These are phyloP conservation scores for Bursaphelenchus okinawaensis DNA, from an alignment of 2,888 invertebrate species.

Conservation along the genomic window DNA sequence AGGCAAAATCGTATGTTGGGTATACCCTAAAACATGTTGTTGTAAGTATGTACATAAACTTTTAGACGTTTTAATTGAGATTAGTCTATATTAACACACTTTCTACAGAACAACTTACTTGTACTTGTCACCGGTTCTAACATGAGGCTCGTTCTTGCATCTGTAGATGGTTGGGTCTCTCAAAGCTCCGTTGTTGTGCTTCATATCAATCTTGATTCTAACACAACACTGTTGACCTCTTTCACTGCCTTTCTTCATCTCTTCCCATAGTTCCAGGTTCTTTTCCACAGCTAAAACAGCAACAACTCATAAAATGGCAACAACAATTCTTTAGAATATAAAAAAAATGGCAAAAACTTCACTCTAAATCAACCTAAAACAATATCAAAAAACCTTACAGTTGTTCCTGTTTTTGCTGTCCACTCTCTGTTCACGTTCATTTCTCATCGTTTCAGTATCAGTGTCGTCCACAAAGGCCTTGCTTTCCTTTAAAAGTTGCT, in stretches of 20 bases:
- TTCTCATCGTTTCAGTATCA: conserved; percentile 86
- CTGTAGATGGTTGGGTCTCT: conserved; percentile 97
- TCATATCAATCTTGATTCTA: conserved; percentile 94
- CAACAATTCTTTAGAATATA: conserved; percentile 6
- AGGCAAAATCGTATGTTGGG: conserved; percentile 99
- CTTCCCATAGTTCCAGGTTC: conserved; percentile 83
- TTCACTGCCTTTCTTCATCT: conserved; percentile 80
- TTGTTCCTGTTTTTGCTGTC: conserved; percentile 66
- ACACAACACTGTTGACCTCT: conserved; percentile 84
- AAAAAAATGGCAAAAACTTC: not conserved
- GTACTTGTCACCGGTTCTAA: conserved; percentile 85
- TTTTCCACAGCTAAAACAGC: conserved; percentile 69
- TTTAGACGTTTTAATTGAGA: too few relatives aligned
- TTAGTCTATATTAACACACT: too few relatives aligned
- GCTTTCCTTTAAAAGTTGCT: conserved; percentile 74
- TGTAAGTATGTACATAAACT: too few relatives aligned
- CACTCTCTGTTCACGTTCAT: conserved; percentile 79
- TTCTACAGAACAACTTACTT: conserved; percentile 69
- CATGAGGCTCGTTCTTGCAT: conserved; percentile 90
- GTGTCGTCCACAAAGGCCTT: conserved; percentile 96
- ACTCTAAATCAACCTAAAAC: conserved; percentile 1
- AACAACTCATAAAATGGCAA: conserved; percentile 11
- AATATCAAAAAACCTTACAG: conserved; percentile 20
- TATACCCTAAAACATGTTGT: too few relatives aligned
- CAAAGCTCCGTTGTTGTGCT: conserved; percentile 88